Evolutionary conservation across 2,888 invertebrate species (phyloP), one percentile per base, ranked within the genome.

Genomic region (Spatulosminthurus flaviceps): DNA sequence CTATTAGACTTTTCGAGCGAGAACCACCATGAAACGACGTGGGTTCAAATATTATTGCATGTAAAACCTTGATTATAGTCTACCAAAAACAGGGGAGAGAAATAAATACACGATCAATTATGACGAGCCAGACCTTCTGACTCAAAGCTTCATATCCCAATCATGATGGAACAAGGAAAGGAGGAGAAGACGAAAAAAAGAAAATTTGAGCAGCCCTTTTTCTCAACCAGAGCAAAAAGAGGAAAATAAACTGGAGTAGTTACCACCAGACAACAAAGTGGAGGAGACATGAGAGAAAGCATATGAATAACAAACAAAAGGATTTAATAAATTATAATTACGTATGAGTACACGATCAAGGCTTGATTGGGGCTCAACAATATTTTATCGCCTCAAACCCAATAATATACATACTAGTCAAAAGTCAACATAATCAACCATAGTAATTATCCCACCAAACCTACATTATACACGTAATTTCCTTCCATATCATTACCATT

Each of bases 291-390:
- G 34, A 34, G 34, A 34, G 34, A n/a, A n/a, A n/a, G n/a, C n/a
- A n/a, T n/a, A n/a, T 34, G 34, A 34, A 34, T 34, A 13, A 51
- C 51, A 51, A n/a, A 51, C 51, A 51, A 51, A 13, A 51, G 51
- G 51, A 51, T 51, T 51, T 51, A 51, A 51, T 51, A 51, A 51
- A 51, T 51, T 51, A 51, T 51, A 51, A 51, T 51, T 51, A 51
- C 51, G 2, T 19, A 51, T 1, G 5, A 51, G 5, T 16, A n/a
- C 7, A 51, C 2, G 19, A n/a, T n/a, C n/a, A n/a, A n/a, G 51
- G 51, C 16, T n/a, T 51, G 51, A 51, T 51, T 51, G 51, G n/a
- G 51, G 51, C 16, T 51, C 19, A 51, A n/a, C 9, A 51, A n/a
- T 2, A n/a, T n/a, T n/a, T n/a, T 16, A 51, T 34, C 9, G 51